Conservation (phyloP, 1,140 invertebrate genomes). For the Mercenaria mercenaria region DNA sequence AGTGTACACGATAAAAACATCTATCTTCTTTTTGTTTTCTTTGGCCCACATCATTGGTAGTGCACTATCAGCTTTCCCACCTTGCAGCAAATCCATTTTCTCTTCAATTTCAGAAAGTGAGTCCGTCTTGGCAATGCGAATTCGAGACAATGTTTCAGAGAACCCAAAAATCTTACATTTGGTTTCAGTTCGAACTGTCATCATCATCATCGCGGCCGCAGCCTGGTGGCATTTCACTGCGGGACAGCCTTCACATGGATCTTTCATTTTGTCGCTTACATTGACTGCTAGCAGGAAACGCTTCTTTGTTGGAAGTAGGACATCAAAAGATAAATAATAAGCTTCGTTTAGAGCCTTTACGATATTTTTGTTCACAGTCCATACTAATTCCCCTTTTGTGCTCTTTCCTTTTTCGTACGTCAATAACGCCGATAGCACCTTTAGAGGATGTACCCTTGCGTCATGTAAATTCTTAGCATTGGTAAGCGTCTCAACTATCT, state of each 20-base stretch:
- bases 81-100: conserved; percentile 72
- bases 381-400: conserved; percentile 84
- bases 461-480: too few species aligned
- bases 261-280: conserved; percentile 86
- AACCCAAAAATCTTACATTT: conserved; percentile 79
- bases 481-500: too few species aligned
- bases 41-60: conserved; percentile 89
- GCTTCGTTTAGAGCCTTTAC: conserved; percentile 81
- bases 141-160: conserved; percentile 60
- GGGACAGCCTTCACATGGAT: conserved; percentile 65
- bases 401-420: conserved; percentile 88
- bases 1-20: conserved; percentile 82
- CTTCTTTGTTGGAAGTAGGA: conserved; percentile 87
- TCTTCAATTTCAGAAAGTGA: conserved; percentile 76
- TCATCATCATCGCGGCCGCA: conserved; percentile 75
- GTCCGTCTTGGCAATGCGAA: conserved; percentile 69
- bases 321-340: conserved; percentile 85
- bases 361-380: conserved; percentile 78
- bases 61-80: conserved; percentile 86
- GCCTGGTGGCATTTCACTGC: conserved; percentile 68
- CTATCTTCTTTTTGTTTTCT: conserved; percentile 85
- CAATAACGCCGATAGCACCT: conserved; percentile 65
- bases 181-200: conserved; percentile 73
- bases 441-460: too few species aligned
- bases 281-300: conserved; percentile 89